These are phyloP conservation scores for Microplitis manilae DNA, from an alignment of 2,888 invertebrate species.

Conservation along the genomic window DNA sequence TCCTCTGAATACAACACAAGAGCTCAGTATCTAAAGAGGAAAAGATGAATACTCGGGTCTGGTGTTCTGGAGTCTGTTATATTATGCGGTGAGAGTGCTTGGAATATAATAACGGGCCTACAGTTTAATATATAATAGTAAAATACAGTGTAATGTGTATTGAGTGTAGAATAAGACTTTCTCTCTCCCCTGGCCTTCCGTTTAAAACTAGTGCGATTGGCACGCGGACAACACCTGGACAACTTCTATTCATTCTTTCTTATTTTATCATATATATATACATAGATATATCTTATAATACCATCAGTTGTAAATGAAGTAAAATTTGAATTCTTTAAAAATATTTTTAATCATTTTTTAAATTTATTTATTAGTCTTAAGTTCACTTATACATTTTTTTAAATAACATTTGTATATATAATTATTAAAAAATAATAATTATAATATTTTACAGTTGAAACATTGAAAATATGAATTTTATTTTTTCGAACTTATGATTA, in stretches of 20 bases:
- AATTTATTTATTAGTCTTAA: too few species aligned
- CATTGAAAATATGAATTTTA: too few species aligned
- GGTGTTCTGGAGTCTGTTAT: not conserved
- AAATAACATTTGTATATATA: too few species aligned
- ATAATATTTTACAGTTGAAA: too few species aligned
- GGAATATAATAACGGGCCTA: constrained; percentile 28
- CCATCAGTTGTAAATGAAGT: too few species aligned
- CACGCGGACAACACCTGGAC: constrained; percentile 37
- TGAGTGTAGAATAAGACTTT: constrained; percentile 7
- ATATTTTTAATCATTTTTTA: too few species aligned
- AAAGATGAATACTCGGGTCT: constrained; percentile 41
- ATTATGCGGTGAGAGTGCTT: constrained; percentile 30
- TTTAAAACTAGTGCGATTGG: constrained; percentile 16
- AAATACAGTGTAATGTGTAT: not conserved
- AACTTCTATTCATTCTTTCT: constrained; percentile 11
- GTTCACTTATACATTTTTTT: too few species aligned
- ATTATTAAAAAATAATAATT: too few species aligned
- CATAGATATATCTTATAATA: not conserved
- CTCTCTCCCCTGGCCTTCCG: constrained; percentile 26
- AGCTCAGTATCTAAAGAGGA: constrained; percentile 42
- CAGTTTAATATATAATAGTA: not conserved
- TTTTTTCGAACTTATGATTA: too few species aligned
- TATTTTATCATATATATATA: not conserved
- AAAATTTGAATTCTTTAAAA: too few species aligned
- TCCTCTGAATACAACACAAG: constrained; percentile 46